Base-by-base conservation (phyloP, 2,113 vertebrate species). In the Columba janthina region DNA sequence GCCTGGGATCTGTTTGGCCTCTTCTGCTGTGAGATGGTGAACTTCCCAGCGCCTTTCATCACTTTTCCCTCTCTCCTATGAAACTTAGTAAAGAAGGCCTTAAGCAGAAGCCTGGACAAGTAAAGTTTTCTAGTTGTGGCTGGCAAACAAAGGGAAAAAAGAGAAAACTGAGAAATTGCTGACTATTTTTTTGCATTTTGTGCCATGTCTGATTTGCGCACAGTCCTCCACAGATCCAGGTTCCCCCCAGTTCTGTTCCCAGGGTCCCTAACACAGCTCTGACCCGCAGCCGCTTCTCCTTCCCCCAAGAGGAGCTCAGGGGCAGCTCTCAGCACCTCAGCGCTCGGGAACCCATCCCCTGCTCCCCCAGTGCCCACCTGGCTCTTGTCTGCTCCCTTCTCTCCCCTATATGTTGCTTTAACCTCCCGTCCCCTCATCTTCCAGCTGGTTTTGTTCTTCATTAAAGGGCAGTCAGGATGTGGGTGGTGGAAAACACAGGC, bases 271-370 rank as follows among this genome's bases (percentile, higher is more conserved):
- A 10, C 0, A 5, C 65, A 32, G 77, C n/a, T 46, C 75, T 12
- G 44, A 31, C 54, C 17, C 7, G 25, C 28, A 48, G 26, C 0
- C 4, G 32, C 6, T 71, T 34, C 38, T 46, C 19, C 64, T 60
- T 56, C 24, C 14, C 3, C 32, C 8, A 3, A 12, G 25, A 44
- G 62, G 36, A 69, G 70, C 6, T 1, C 40, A 65, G 48, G 69
- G 34, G 5, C 0, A 0, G 26, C 31, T 56, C n/a, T 31, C 42
- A 53, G 69, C 60, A 15, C 7, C 0, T 0, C 26, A 26, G 60
- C 0, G 0, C 62, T 44, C 58, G 7, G 42, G 16, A 44, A 44
- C 42, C 42, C 16, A 14, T 17, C 5, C 74, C 62, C 67, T 13
- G 29, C 0, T 34, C 57, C 21, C 21, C 26, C 1, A 15, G 56